phyloP scores from a whole-genome alignment of 2,113 vertebrate species.

The Sebastes schlegelii region DNA sequence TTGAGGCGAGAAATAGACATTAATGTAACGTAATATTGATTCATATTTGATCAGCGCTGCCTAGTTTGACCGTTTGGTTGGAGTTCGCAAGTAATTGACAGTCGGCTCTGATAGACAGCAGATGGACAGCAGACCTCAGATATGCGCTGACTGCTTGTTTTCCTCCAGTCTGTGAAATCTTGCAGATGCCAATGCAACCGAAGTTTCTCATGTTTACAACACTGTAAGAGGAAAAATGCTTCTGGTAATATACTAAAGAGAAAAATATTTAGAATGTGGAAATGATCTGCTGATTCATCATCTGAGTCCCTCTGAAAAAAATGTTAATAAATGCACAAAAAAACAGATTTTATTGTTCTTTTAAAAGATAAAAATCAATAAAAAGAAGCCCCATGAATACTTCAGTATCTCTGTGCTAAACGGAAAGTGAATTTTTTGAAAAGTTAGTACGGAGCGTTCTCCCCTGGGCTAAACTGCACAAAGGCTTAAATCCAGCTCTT shows the following conservation, averaged over 20 bases:
- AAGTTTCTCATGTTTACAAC: not conserved
- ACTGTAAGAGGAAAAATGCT: not conserved
- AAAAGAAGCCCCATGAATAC: not conserved
- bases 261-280: not conserved
- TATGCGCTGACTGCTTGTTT: no score
- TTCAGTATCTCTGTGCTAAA: slow-evolving; percentile 3
- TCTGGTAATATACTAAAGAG: not conserved
- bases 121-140: no score
- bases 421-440: slow-evolving; percentile 38
- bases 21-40: no score
- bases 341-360: not conserved
- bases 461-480: slow-evolving; percentile 46
- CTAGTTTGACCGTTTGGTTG: no score
- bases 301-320: not conserved
- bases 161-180: no score
- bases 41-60: no score
- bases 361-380: not conserved
- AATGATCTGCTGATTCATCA: not conserved
- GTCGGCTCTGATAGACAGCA: no score
- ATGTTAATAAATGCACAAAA: not conserved
- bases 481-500: slow-evolving; percentile 57
- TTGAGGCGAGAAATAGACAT: not conserved
- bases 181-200: not conserved
- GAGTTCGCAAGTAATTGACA: no score
- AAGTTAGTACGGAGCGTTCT: slow-evolving; percentile 43